Base-by-base conservation (phyloP, 2,113 vertebrate species). In the Urocolius indicus region DNA sequence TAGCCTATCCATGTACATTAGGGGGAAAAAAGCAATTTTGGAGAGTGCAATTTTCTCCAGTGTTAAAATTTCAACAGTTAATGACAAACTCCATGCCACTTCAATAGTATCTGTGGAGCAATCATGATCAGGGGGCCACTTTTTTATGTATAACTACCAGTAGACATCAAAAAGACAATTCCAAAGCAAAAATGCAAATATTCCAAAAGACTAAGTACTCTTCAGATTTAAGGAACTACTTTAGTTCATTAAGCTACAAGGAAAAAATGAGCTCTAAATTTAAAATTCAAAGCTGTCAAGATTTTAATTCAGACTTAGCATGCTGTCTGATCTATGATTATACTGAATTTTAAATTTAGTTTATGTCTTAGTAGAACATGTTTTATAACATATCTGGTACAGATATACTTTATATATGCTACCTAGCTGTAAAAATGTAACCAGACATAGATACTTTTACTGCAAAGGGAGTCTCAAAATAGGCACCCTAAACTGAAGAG, bases 241-340 rank as follows among this genome's bases (percentile, higher is more conserved):
- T 66, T 17, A 87, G 71, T 71, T 82, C 52, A 82, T 82, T 65
- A 90, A 76, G 30, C 48, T 89, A 23, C 43, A 61, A 84, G 17
- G 14, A 5, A 20, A 88, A 91, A 69, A 3, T 32, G 17, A 80
- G 49, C 83, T 73, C 58, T n/a, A 90, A 82, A 76, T 62, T 78
- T 88, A 83, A 95, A 95, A 95, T 52, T 85, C 66, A 87, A 85
- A 87, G 36, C 41, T 76, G 32, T 43, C 36, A 51, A 79, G 74
- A 46, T 75, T 87, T 93, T 61, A 67, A 79, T 66, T 79, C 71
- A 82, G n/a, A 72, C 65, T 89, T 81, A 73, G 41, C 27, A 79
- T 65, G 54, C 67, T 69, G 23, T 76, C 78, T 90, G 69, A 79
- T 87, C 66, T 79, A 52, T 65, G 80, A 82, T 89, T 75, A 95